Evolutionary conservation across 2,113 vertebrate species (phyloP).

Genomic region (Phaethon lepturus): DNA sequence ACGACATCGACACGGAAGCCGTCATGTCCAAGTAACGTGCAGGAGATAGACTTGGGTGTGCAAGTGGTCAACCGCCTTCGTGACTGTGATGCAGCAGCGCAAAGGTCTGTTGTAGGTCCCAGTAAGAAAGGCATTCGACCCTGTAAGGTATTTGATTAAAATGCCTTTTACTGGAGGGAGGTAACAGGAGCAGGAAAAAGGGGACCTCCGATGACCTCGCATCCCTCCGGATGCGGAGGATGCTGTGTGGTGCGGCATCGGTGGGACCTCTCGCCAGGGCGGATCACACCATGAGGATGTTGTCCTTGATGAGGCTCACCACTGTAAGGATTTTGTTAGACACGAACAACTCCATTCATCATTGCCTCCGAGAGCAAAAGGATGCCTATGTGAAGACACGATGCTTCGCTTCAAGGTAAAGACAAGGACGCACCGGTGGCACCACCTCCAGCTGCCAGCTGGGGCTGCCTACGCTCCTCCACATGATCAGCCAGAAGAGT

Average conservation of each 20-base stretch:
- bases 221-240: rapidly evolving
- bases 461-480: background rate
- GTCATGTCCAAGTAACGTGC: rapidly evolving
- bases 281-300: rapidly evolving
- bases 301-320: rapidly evolving
- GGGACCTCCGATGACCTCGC: too few species aligned
- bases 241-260: rapidly evolving
- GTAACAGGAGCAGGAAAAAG: background rate
- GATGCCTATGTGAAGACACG: too few species aligned
- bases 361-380: background rate
- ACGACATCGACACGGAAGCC: rapidly evolving
- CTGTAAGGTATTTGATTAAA: background rate
- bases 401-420: background rate
- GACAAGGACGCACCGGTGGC: background rate
- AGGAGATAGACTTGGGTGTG: rapidly evolving
- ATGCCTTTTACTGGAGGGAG: background rate
- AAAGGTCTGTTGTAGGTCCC: background rate
- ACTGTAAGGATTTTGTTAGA: background rate
- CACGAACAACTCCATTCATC: background rate
- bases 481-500: background rate
- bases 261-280: background rate
- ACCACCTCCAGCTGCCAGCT: background rate
- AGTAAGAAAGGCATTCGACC: rapidly evolving
- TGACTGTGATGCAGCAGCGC: background rate
- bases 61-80: rapidly evolving